A percentile compares a stretch with the other conserved stretches of the same genome.
Evolutionary conservation across 2,113 vertebrate genomes (phyloP).

Genomic region (Apteryx mantelli): DNA sequence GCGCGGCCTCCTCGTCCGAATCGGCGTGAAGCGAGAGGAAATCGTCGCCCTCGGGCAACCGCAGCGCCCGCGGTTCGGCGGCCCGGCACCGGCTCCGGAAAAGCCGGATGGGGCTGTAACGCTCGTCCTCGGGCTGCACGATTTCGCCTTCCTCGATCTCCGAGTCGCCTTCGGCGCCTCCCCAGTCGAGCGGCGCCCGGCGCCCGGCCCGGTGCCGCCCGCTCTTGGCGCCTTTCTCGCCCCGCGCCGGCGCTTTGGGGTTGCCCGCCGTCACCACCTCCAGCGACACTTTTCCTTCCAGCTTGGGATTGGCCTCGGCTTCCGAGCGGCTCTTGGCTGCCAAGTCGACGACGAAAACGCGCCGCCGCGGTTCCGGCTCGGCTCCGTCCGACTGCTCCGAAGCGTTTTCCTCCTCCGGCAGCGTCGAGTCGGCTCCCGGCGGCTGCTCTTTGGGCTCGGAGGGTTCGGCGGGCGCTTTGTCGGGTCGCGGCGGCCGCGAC

Average conservation of each 20-base stretch:
- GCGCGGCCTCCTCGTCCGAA: constrained; percentile 69
- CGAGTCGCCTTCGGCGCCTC: constrained; percentile 68
- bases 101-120: constrained; percentile 51
- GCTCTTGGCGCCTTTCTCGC: constrained; percentile 20
- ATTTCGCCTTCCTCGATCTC: constrained; percentile 95
- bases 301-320: constrained; percentile 39
- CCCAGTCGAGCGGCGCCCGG: constrained; percentile 16
- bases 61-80: constrained; percentile 65
- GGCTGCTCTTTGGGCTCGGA: background rate
- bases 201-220: background rate
- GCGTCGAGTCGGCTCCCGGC: constrained; percentile 61
- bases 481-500: background rate
- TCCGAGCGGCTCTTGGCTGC: constrained; percentile 11
- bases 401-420: constrained; percentile 4
- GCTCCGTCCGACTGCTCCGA: constrained; percentile 49
- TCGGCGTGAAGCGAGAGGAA: constrained; percentile 84
- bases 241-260: background rate
- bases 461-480: constrained; percentile 1
- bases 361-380: constrained; percentile 24
- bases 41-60: constrained; percentile 82
- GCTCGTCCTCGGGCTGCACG: constrained; percentile 77
- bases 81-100: constrained; percentile 29
- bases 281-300: constrained; percentile 70
- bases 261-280: constrained; percentile 68
- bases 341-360: constrained; percentile 69